Conservation (phyloP, 1,140 invertebrate species). For the Cotesia typhae region DNA sequence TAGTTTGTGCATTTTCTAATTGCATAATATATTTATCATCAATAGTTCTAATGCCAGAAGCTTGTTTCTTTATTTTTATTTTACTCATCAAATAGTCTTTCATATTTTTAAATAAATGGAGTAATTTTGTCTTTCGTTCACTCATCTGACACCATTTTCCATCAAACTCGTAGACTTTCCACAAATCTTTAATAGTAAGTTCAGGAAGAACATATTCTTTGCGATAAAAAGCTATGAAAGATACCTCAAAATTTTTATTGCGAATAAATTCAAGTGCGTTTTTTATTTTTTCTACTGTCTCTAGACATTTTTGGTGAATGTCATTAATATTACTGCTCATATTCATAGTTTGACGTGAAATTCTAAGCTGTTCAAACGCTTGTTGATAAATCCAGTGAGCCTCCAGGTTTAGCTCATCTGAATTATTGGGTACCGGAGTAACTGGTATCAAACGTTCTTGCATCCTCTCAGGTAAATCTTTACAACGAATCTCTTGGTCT, state of each 20-base stretch:
- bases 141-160: slow-evolving; percentile 96
- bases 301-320: slow-evolving; percentile 68
- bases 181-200: slow-evolving; percentile 93
- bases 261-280: slow-evolving; percentile 96
- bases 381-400: slow-evolving; percentile 97
- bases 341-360: slow-evolving; percentile 76
- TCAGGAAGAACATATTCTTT: slow-evolving; percentile 98
- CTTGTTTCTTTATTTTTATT: slow-evolving; percentile 84
- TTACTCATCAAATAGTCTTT: slow-evolving; percentile 88
- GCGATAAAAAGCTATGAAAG: slow-evolving; percentile 98
- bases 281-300: slow-evolving; percentile 86
- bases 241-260: slow-evolving; percentile 94
- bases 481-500: slow-evolving; percentile 91
- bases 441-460: slow-evolving; percentile 89
- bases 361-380: slow-evolving; percentile 84
- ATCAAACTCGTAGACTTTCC: slow-evolving; percentile 96
- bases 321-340: slow-evolving; percentile 51
- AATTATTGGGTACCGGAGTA: slow-evolving; percentile 81
- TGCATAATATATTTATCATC: slow-evolving; percentile 89
- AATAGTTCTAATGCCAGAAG: slow-evolving; percentile 82
- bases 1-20: slow-evolving; percentile 81
- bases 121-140: slow-evolving; percentile 85
- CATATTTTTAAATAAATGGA: slow-evolving; percentile 91
- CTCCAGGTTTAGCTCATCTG: slow-evolving; percentile 91
- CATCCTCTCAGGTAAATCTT: slow-evolving; percentile 91